Base-by-base conservation (phyloP, 2,113 vertebrate genomes). In the Hymenochirus boettgeri region DNA sequence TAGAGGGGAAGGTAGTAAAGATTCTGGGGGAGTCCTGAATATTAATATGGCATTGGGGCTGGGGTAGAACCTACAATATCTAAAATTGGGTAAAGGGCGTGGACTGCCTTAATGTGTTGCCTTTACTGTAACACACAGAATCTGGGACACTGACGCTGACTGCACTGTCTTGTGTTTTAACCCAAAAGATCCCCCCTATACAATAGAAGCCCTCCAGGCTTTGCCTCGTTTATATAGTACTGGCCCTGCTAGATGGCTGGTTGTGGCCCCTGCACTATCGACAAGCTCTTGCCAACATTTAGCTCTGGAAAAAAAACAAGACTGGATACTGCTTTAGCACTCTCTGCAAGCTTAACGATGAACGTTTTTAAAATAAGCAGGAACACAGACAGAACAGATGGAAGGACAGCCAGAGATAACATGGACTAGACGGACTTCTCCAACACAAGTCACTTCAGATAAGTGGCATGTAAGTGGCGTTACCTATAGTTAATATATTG, bases 261-360 rank as follows among this genome's bases (percentile, higher is more conserved):
- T 47, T 18, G 27, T 23, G 42, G 46, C 29, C 47, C 48, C 54
- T 58, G 63, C 63, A 66, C 33, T 33, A 57, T n/a, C 46, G 54
- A 66, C 63, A 66, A 66, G 45, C 22, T 26, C 54, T 39, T 66
- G 54, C 63, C 63, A 66, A 66, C 42, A 50, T 57, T 57, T 22
- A 50, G 29, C 57, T 66, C 26, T 66, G 63, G 53, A 51, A 66
- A 66, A 66, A 66, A 66, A 66, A 66, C 55, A 66, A 15, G 45
- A 66, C 63, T 37, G 63, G 54, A 66, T 58, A 57, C 53, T 51
- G 54, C 54, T n/a, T 50, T 12, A 37, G 63, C 42, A 39, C 63
- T 66, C 54, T 5, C 25, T 26, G 55, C 63, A 11, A 31, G 63
- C 57, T 66, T 57, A 66, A 50, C n/a, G n/a, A 51, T 58, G 63